phyloP scores from a whole-genome alignment of 2,113 vertebrate genomes.

The Rhineura floridana region DNA sequence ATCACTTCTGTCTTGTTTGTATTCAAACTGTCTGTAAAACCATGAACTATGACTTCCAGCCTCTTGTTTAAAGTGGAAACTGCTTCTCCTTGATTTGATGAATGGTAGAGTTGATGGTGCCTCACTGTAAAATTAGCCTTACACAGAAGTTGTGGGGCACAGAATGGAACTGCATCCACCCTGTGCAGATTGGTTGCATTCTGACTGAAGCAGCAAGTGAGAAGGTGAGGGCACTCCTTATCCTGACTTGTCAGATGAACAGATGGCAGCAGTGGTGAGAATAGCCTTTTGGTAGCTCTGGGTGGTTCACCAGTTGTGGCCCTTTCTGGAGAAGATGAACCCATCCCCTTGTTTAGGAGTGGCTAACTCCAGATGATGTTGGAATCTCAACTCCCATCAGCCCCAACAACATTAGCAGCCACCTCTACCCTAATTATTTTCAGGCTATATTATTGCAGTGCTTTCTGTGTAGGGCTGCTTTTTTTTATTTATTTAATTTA shows the following conservation, averaged over 20 bases:
- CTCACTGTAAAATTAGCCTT: not conserved
- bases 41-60: not conserved
- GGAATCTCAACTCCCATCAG: too few relatives aligned
- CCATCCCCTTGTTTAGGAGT: too few relatives aligned
- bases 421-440: not conserved
- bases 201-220: not conserved
- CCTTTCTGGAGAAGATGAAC: not conserved
- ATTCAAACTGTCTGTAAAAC: not conserved
- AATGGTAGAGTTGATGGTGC: not conserved
- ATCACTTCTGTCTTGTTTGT: not conserved
- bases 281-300: not conserved
- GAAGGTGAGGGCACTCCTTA: not conserved
- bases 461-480: not conserved
- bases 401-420: too few relatives aligned
- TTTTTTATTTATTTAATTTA: too few relatives aligned
- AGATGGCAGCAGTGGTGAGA: not conserved
- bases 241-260: not conserved
- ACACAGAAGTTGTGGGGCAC: not conserved
- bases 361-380: too few relatives aligned
- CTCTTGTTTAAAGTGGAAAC: not conserved
- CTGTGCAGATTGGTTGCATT: not conserved
- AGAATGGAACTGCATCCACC: not conserved
- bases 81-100: not conserved
- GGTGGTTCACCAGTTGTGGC: not conserved
- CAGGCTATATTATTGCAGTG: not conserved